A percentile compares a stretch with the other conserved stretches of the same genome.
These are phyloP conservation scores for Dynastes hyllus DNA, from an alignment of 2,888 invertebrate genomes.

Conservation along the genomic window DNA sequence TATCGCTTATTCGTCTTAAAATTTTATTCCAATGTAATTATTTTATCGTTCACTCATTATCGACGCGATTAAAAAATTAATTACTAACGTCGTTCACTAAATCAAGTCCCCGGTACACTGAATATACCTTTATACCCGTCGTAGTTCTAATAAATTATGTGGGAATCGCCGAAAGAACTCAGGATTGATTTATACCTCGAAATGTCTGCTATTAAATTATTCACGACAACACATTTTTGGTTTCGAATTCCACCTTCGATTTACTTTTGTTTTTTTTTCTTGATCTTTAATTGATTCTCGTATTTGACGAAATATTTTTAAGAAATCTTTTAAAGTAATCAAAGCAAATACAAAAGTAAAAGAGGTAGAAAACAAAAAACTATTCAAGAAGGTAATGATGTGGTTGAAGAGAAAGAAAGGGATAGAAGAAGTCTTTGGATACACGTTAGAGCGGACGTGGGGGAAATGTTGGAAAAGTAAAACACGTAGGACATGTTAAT, in stretches of 20 bases:
- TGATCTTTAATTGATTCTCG: not conserved
- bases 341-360: not conserved
- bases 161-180: not conserved
- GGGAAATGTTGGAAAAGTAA: slow-evolving; percentile 53
- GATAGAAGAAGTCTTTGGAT: slow-evolving; percentile 4
- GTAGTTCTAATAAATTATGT: slow-evolving; percentile 12
- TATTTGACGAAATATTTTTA: slow-evolving; percentile 2
- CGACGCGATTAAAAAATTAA: slow-evolving; percentile 7
- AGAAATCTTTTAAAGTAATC: not conserved
- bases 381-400: not conserved
- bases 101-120: not conserved
- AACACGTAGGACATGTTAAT: slow-evolving; percentile 55
- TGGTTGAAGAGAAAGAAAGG: slow-evolving; percentile 49
- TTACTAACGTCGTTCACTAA: slow-evolving; percentile 1
- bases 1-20: not conserved
- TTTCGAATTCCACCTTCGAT: not conserved
- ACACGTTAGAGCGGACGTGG: slow-evolving; percentile 13
- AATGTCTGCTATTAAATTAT: not conserved
- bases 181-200: not conserved
- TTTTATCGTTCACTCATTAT: slow-evolving; percentile 3
- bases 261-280: not conserved
- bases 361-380: not conserved
- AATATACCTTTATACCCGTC: not conserved
- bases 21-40: slow-evolving; percentile 2
- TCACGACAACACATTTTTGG: not conserved